Conservation (phyloP, 2,797 vertebrate genomes). For the Neostethus bicornis region DNA sequence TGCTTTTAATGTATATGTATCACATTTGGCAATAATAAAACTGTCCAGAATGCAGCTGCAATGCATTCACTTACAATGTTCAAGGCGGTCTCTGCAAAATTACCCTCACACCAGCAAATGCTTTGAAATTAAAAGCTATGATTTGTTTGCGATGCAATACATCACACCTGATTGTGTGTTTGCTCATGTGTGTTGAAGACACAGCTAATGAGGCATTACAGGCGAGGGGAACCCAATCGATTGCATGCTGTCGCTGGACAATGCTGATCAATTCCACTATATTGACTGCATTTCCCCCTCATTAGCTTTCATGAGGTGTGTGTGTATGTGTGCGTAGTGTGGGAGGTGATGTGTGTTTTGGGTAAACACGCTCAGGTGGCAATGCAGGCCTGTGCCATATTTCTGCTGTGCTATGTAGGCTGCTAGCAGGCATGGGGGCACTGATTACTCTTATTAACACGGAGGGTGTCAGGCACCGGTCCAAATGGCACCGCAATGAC, state of each 20-base stretch:
- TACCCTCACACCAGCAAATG: constrained; percentile 37
- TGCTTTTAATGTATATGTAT: constrained; percentile 45
- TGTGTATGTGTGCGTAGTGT: constrained; percentile 21
- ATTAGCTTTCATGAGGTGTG: constrained; percentile 65
- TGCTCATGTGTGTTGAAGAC: constrained; percentile 53
- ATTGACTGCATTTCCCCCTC: constrained; percentile 78
- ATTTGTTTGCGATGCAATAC: constrained; percentile 55
- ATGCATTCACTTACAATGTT: constrained; percentile 27
- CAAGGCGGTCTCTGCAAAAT: constrained; percentile 39
- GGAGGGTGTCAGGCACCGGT: constrained; percentile 91
- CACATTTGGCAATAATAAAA: constrained; percentile 61
- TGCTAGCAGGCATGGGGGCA: constrained; percentile 92
- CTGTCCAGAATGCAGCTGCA: constrained; percentile 35
- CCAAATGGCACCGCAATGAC: constrained; percentile 82
- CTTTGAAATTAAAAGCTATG: constrained; percentile 54
- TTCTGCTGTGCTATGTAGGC: constrained; percentile 90
- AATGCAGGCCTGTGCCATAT: constrained; percentile 83
- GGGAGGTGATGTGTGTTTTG: constrained; percentile 71
- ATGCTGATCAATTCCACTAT: constrained; percentile 77
- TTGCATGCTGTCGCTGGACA: constrained; percentile 70
- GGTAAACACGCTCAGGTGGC: constrained; percentile 85
- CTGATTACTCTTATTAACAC: constrained; percentile 99
- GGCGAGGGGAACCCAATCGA: constrained; percentile 71
- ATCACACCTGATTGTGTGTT: constrained; percentile 64
- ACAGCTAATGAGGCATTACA: constrained; percentile 75